Base-by-base conservation (phyloP, 92 coral and sea anemone species). In the Paragorgia papillata region DNA sequence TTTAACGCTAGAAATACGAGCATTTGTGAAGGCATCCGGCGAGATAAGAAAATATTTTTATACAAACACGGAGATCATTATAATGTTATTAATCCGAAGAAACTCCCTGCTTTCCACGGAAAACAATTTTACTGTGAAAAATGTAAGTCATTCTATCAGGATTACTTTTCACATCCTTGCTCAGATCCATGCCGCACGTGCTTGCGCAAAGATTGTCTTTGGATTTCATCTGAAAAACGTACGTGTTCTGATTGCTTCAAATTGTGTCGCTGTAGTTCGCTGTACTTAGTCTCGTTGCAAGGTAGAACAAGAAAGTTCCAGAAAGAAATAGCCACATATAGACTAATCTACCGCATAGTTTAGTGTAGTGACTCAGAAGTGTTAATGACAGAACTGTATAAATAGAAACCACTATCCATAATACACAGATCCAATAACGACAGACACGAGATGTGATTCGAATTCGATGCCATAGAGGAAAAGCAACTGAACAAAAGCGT, bases 221-320 rank as follows among this genome's bases (percentile, higher is more conserved):
- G 18, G 24, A 54, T 46, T 21, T 44, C 50, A 2, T 9, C 58
- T 17, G 58, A 18, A 9, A 14, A 20, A 0, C 46, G 65, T 29
- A 63, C 46, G 22, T 78, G 75, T 46, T 61, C 21, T 22, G 82
- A 78, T 19, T 78, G 82, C 48, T 29, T 61, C 32, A 78, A 62
- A 56, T 43, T 63, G 62, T 78, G 75, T 48, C 61, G 82, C 9
- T 37, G n/a, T n/a, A n/a, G n/a, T n/a, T n/a, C n/a, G n/a, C n/a
- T n/a, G n/a, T n/a, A n/a, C n/a, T n/a, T n/a, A n/a, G n/a, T n/a
- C n/a, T n/a, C n/a, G n/a, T n/a, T n/a, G n/a, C n/a, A n/a, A n/a
- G n/a, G n/a, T n/a, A n/a, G n/a, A n/a, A n/a, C n/a, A n/a, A n/a
- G n/a, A n/a, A n/a, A n/a, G n/a, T n/a, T n/a, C n/a, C n/a, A n/a